Base-by-base conservation (phyloP, 64 coral and sea anemone genomes). In the Anthopleura sola region DNA sequence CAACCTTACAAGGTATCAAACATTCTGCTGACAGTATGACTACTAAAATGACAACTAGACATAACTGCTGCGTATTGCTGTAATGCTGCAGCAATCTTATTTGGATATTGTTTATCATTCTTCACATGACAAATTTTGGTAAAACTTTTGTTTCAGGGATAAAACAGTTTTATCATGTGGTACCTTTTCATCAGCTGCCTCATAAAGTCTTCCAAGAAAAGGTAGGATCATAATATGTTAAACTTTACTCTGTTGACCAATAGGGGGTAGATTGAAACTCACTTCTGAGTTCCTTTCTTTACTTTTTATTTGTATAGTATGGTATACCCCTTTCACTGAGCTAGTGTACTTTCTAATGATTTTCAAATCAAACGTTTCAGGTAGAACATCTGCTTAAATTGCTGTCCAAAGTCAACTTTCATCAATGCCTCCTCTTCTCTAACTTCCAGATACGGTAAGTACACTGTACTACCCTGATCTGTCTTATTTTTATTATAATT, bases 381-480 rank as follows among this genome's bases (percentile, higher is more conserved):
- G 87, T 99, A 36, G 62, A 87, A 44, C 79, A 81, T 49, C 87
- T 99, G 21, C 58, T 99, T 24, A 90, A 78, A 19, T 89, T 99
- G 24, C 53, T 99, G 0, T 99, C 97, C 7, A 87, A 68, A 46
- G 38, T 95, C 19, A 69, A 88, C 33, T 99, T 99, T 71, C 87
- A 99, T 78, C 97, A 99, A 37, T 99, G 97, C 56, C 80, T 99
- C 21, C 86, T 99, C 8, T 99, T 99, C 49, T 99, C 97, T 32
- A 99, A 99, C 74, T 99, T 92, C 26, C 97, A 99, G 84, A 99
- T 95, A 82, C 92, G 97, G 97, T 99, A 77, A 74, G 86, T 83
- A 34, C 14, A 12, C 1, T 71, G 24, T 36, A 34, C 7, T 36
- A 34, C 7, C 11, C 58, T 7, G 11, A 62, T 62, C 1, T 53